phyloP scores from a whole-genome alignment of 2,113 vertebrate genomes.

The Otolemur garnettii region DNA sequence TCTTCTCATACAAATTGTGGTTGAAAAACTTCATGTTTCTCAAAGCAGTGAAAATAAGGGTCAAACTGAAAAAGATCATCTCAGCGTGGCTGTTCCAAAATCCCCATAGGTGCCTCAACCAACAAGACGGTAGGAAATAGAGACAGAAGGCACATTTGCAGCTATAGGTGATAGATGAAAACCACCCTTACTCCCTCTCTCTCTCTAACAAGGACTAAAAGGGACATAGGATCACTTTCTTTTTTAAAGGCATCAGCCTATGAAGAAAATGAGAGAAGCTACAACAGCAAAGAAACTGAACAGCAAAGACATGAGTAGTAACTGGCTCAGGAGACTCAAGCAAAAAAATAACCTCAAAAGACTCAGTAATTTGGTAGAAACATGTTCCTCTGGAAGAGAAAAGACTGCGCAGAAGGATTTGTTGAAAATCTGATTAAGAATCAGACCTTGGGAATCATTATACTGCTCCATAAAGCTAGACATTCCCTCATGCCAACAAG shows the following conservation, averaged over 20 bases:
- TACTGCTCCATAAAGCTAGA: background rate
- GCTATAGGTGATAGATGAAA: background rate
- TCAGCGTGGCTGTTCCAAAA: background rate
- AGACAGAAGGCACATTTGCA: background rate
- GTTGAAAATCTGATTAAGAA: background rate
- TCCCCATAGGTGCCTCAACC: background rate
- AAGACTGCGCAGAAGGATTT: background rate
- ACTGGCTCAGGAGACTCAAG: background rate
- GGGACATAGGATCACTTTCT: background rate
- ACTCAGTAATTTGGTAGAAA: background rate
- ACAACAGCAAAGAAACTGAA: background rate
- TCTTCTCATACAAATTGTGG: background rate
- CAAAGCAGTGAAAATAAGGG: constrained; percentile 4
- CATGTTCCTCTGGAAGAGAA: background rate
- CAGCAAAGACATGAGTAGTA: background rate
- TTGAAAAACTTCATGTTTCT: background rate
- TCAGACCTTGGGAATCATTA: background rate
- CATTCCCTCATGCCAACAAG: background rate
- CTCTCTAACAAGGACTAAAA: background rate
- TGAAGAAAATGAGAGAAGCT: background rate
- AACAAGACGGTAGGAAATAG: background rate
- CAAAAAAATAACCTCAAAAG: background rate
- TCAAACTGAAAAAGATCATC: background rate
- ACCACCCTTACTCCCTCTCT: background rate
- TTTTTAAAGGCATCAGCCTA: background rate